Conservation (phyloP, 2,797 vertebrate species). For the Mionectes olivaceus region DNA sequence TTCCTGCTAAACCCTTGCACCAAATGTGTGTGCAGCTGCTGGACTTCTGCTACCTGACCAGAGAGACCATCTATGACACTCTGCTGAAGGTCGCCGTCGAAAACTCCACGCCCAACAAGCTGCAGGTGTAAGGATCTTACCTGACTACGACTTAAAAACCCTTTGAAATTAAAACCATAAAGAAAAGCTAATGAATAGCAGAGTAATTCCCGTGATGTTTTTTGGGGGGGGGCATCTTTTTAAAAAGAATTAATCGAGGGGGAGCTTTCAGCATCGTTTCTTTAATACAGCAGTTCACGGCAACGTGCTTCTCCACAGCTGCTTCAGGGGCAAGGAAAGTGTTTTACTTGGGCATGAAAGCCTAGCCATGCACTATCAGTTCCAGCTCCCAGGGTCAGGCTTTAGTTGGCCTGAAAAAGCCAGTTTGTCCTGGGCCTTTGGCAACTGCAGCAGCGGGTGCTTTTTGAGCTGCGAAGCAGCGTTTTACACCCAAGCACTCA, state of each 20-base stretch:
- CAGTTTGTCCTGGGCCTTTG: accelerated
- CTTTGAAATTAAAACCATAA: background rate
- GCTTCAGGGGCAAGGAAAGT: background rate
- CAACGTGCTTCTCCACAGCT: background rate
- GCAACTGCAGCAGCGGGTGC: background rate
- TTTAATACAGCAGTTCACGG: background rate
- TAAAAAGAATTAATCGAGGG: accelerated
- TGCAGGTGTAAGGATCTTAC: constrained; percentile 86
- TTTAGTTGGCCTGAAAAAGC: background rate
- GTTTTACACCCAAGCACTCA: background rate
- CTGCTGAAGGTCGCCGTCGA: constrained; percentile 81
- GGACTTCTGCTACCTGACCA: constrained; percentile 86
- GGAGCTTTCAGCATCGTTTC: background rate
- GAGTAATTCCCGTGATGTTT: background rate
- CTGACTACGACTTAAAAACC: background rate
- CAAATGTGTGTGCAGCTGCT: constrained; percentile 84
- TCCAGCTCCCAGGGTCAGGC: background rate
- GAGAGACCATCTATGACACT: constrained; percentile 83
- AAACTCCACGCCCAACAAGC: constrained; percentile 77
- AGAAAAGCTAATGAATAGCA: background rate
- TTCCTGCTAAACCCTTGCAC: constrained; percentile 79
- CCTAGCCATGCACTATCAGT: background rate
- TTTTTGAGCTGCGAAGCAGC: background rate
- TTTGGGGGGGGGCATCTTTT: background rate
- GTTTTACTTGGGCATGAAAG: background rate